These are phyloP conservation scores for Saccopteryx bilineata DNA, from an alignment of 2,113 vertebrate species.

Conservation along the genomic window DNA sequence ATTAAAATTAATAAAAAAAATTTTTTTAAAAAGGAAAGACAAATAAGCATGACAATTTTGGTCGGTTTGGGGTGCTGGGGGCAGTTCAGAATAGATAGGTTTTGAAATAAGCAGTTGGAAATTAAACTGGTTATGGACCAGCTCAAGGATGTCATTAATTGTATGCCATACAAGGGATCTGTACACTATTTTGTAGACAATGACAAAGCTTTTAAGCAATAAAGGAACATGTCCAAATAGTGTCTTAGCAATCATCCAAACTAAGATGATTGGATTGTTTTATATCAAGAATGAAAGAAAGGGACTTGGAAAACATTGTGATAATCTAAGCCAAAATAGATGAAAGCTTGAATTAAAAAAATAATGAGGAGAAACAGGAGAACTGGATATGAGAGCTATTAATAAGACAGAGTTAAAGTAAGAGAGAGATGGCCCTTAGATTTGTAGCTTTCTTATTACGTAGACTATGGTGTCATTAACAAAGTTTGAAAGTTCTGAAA, in stretches of 20 bases:
- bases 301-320: not conserved
- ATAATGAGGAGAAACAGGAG: not conserved
- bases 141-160: not conserved
- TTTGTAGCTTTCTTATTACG: not conserved
- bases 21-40: not conserved
- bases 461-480: not conserved
- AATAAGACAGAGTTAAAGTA: not conserved
- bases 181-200: not conserved
- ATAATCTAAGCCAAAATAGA: not conserved
- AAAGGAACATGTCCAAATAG: not conserved
- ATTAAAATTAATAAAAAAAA: too few species aligned
- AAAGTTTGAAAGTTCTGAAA: not conserved
- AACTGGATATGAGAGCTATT: not conserved
- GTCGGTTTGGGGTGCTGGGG: not conserved
- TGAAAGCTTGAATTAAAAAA: not conserved
- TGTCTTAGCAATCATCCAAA: not conserved
- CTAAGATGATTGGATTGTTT: not conserved
- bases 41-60: not conserved
- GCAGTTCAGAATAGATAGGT: not conserved
- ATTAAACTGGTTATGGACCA: not conserved
- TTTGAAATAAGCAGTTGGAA: not conserved
- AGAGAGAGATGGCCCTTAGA: not conserved
- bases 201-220: not conserved
- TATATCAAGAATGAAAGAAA: not conserved
- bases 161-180: not conserved